phyloP scores from a whole-genome alignment of 1,140 invertebrate genomes.

The Acromyrmex echinatior region DNA sequence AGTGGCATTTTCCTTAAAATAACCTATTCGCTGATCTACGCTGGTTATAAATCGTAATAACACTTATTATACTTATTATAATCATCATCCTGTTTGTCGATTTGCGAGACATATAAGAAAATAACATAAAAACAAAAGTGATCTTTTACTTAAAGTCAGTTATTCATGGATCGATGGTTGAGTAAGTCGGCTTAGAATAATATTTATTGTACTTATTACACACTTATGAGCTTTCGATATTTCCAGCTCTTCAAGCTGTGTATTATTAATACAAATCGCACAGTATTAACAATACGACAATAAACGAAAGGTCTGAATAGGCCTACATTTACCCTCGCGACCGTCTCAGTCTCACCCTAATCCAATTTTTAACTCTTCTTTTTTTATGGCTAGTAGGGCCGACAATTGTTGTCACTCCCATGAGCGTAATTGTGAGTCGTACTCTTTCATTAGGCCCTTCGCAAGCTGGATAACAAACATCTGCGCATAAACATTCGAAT shows the following conservation, averaged over 20 bases:
- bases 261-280: neutral
- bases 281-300: conserved; percentile 13
- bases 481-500: conserved; percentile 24
- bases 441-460: conserved; percentile 24
- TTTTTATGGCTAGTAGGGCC: neutral
- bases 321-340: neutral
- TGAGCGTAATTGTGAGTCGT: conserved; percentile 30
- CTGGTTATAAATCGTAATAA: neutral
- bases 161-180: neutral
- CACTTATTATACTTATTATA: neutral
- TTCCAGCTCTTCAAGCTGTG: neutral
- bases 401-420: conserved; percentile 22
- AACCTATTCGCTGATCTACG: neutral
- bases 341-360: conserved; percentile 10
- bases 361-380: neutral
- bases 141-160: neutral
- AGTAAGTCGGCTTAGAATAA: neutral
- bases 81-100: neutral
- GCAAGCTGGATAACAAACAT: conserved; percentile 26
- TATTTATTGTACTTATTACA: neutral
- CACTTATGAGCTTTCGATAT: neutral
- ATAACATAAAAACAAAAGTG: neutral
- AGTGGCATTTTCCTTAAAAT: neutral
- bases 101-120: neutral
- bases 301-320: conserved; percentile 10